These are phyloP conservation scores for Calyptomena viridis DNA, from an alignment of 2,113 vertebrate genomes.

Conservation along the genomic window DNA sequence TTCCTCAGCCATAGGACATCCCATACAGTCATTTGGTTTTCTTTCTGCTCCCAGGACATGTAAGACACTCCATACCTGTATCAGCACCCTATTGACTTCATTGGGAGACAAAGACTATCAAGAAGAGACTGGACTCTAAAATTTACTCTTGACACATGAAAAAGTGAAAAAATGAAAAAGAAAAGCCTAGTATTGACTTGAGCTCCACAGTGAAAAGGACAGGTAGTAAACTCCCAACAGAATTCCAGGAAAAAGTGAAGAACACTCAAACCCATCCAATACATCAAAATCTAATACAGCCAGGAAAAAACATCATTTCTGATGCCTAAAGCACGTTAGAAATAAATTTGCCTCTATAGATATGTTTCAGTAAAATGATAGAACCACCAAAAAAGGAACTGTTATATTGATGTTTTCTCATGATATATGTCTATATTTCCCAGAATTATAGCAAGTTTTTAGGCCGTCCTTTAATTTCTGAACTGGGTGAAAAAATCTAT, in stretches of 20 bases:
- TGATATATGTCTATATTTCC: neutral
- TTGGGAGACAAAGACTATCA: neutral
- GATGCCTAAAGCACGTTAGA: neutral
- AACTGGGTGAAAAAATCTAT: neutral
- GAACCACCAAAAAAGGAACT: neutral
- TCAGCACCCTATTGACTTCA: neutral
- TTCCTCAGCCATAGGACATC: neutral
- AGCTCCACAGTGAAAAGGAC: neutral
- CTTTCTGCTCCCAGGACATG: neutral
- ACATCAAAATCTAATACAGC: rapidly evolving
- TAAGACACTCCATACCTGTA: neutral
- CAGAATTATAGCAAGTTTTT: neutral
- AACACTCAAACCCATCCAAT: neutral
- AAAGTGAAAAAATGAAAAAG: neutral
- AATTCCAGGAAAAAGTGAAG: neutral
- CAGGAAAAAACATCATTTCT: neutral
- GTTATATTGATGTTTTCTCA: neutral
- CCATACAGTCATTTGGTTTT: rapidly evolving
- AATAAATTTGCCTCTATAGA: neutral
- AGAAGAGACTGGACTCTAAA: neutral
- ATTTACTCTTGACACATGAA: neutral
- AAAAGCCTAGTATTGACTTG: neutral
- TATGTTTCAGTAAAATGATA: neutral
- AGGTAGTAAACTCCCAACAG: neutral
- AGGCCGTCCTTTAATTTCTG: neutral